These are phyloP conservation scores for Lepidurus couesii DNA, from an alignment of 1,140 invertebrate genomes.

Conservation along the genomic window DNA sequence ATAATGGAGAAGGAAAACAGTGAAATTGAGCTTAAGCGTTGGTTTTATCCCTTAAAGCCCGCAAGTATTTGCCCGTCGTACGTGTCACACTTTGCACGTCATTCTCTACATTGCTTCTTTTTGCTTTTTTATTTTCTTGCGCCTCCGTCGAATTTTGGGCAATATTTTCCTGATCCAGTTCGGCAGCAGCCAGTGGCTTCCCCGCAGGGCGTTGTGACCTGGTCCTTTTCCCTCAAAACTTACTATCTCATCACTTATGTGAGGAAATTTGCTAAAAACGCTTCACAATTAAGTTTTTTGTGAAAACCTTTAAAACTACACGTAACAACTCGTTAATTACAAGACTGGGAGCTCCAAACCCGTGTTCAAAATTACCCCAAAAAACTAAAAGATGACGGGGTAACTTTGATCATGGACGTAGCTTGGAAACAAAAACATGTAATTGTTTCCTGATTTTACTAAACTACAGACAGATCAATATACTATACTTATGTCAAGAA, in stretches of 20 bases:
- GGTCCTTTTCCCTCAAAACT: neutral
- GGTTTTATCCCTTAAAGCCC: neutral
- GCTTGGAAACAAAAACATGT: neutral
- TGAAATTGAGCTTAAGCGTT: conserved; percentile 6
- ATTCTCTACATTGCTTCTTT: neutral
- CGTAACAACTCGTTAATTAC: neutral
- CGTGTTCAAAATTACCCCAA: neutral
- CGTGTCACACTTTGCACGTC: conserved; percentile 4
- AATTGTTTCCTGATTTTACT: neutral
- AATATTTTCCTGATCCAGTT: no score
- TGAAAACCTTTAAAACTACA: neutral
- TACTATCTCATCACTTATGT: neutral
- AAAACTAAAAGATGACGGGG: neutral
- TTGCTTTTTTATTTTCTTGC: neutral
- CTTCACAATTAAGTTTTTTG: neutral
- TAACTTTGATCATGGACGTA: neutral
- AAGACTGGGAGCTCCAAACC: neutral
- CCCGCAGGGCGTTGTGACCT: no score
- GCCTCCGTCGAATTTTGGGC: no score
- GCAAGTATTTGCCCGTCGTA: neutral
- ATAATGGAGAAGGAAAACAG: neutral
- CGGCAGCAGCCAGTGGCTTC: no score
- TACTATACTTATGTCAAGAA: neutral
- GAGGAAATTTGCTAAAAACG: neutral
- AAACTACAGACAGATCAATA: neutral